Evolutionary conservation across 2,113 vertebrate species (phyloP).

Genomic region (Perca flavescens): DNA sequence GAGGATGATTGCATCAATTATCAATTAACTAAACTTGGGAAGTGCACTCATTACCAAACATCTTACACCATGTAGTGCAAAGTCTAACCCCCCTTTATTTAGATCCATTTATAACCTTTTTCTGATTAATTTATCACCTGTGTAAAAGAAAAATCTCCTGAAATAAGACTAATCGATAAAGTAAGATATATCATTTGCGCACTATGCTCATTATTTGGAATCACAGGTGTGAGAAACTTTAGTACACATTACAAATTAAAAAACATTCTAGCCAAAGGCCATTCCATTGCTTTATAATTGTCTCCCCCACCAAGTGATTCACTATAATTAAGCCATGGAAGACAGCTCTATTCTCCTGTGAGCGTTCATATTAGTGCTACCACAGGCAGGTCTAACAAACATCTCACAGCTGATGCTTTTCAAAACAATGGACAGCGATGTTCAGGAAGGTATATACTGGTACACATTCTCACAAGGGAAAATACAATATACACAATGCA

Average conservation of each 20-base stretch:
- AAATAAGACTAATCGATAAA: conserved; percentile 70
- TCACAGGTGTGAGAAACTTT: conserved; percentile 74
- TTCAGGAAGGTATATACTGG: conserved; percentile 60
- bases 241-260: conserved; percentile 73
- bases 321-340: conserved; percentile 80
- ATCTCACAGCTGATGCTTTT: conserved; percentile 73
- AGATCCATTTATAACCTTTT: conserved; percentile 22
- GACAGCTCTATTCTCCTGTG: conserved; percentile 75
- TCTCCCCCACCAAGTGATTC: conserved; percentile 74
- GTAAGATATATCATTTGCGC: conserved; percentile 59
- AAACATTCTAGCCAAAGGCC: conserved; percentile 79
- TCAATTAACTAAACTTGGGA: conserved; percentile 47
- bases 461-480: conserved; percentile 69
- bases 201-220: conserved; percentile 72
- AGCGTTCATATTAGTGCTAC: conserved; percentile 64
- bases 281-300: conserved; percentile 81
- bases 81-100: not conserved
- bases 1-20: conserved; percentile 64
- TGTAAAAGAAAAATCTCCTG: conserved; percentile 26
- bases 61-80: not conserved
- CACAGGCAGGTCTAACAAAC: conserved; percentile 77
- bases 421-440: conserved; percentile 71
- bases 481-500: conserved; percentile 72
- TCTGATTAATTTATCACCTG: conserved; percentile 45
- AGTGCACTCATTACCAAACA: conserved; percentile 1